These are phyloP conservation scores for Adelges cooleyi DNA, from an alignment of 1,140 invertebrate species.

Conservation along the genomic window DNA sequence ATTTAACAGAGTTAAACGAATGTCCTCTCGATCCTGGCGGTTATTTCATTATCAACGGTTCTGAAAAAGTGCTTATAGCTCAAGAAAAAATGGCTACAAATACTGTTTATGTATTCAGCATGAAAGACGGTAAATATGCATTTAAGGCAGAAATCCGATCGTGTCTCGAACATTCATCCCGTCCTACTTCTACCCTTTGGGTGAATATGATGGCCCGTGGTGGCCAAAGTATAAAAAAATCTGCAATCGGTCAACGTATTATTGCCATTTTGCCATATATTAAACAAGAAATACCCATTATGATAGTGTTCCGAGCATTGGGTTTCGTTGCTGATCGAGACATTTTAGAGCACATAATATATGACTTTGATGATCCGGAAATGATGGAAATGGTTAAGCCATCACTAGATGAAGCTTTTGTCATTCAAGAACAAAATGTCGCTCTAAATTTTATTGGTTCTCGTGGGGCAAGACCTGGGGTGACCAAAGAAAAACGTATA, in stretches of 20 bases:
- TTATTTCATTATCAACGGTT: constrained; percentile 93
- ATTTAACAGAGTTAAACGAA: constrained; percentile 96
- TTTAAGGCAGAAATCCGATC: constrained; percentile 96
- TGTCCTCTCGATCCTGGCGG: constrained; percentile 96
- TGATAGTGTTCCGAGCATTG: constrained; percentile 93
- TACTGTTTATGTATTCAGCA: constrained; percentile 97
- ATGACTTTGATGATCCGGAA: constrained; percentile 98
- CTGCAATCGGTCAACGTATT: constrained; percentile 94
- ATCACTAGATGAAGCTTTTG: constrained; percentile 96
- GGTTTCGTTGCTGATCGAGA: constrained; percentile 98
- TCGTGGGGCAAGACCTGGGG: constrained; percentile 89
- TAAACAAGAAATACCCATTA: constrained; percentile 98
- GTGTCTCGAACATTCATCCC: constrained; percentile 80
- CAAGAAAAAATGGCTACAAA: constrained; percentile 99
- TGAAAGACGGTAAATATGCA: constrained; percentile 96
- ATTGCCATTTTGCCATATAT: constrained; percentile 97
- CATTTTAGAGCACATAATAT: constrained; percentile 97
- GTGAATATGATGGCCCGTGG: constrained; percentile 99
- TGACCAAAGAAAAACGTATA: constrained; percentile 96
- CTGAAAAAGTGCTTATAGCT: constrained; percentile 91
- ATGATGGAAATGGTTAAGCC: constrained; percentile 99
- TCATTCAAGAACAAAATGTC: constrained; percentile 97
- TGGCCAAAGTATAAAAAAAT: constrained; percentile 85
- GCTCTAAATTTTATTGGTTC: constrained; percentile 97
- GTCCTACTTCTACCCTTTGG: constrained; percentile 94